phyloP scores from a whole-genome alignment of 2,113 vertebrate genomes.

The Petrocephalus zakoni region DNA sequence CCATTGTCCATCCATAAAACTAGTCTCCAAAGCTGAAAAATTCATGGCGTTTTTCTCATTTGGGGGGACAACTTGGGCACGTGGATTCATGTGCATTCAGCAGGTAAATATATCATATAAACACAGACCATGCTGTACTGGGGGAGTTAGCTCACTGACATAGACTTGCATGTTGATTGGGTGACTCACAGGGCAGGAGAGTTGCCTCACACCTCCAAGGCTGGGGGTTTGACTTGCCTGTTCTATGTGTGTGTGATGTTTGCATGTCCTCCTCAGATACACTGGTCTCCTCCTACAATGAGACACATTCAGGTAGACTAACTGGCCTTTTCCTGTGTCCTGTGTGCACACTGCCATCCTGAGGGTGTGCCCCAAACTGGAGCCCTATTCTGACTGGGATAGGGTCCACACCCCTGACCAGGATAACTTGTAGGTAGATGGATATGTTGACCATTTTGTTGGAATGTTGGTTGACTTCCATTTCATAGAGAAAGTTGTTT shows the following conservation, averaged over 20 bases:
- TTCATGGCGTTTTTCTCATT: neutral
- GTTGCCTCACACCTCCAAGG: neutral
- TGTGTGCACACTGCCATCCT: neutral
- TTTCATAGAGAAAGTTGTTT: neutral
- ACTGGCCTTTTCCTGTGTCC: neutral
- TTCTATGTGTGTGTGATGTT: neutral
- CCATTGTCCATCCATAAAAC: neutral
- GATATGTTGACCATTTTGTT: neutral
- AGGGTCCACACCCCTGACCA: neutral
- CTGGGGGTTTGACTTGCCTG: neutral
- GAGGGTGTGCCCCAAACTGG: neutral
- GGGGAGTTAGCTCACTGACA: neutral
- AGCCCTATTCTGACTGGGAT: neutral
- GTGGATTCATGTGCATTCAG: neutral
- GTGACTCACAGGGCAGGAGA: neutral
- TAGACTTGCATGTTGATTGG: neutral
- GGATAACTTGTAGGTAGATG: neutral
- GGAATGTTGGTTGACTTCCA: neutral
- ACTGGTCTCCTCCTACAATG: neutral
- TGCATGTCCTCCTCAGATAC: neutral
- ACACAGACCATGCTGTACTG: neutral
- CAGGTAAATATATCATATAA: neutral
- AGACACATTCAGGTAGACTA: neutral
- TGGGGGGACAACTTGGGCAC: neutral
- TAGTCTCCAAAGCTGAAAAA: neutral